phyloP scores from a whole-genome alignment of 2,797 vertebrate species.

The Acanthopagrus latus region DNA sequence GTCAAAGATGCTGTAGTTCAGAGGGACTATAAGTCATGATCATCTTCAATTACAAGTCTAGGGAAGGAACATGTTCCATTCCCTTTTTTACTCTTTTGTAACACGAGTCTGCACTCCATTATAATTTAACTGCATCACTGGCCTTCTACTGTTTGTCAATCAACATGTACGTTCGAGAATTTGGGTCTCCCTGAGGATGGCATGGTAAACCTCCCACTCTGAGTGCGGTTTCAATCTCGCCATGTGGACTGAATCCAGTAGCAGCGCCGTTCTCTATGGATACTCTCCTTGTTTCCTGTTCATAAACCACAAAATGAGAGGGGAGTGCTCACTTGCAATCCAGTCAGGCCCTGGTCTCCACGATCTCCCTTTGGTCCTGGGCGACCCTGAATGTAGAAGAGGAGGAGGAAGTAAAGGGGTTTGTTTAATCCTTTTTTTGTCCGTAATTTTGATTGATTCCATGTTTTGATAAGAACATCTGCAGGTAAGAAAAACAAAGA shows the following conservation, averaged over 20 bases:
- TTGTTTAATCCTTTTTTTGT: constrained; percentile 42
- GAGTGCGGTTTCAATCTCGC: constrained; percentile 77
- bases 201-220: constrained; percentile 76
- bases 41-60: constrained; percentile 54
- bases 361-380: constrained; percentile 95
- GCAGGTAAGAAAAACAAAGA: constrained; percentile 60
- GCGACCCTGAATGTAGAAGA: constrained; percentile 88
- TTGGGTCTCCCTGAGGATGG: constrained; percentile 71
- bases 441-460: constrained; percentile 57
- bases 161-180: constrained; percentile 58
- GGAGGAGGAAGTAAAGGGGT: constrained; percentile 28
- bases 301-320: constrained; percentile 74
- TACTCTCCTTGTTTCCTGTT: constrained; percentile 73
- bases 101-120: constrained; percentile 61
- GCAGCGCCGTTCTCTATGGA: constrained; percentile 61
- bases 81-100: constrained; percentile 59
- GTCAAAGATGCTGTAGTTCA: constrained; percentile 38
- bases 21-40: constrained; percentile 25
- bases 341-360: constrained; percentile 92
- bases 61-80: constrained; percentile 68
- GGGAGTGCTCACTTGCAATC: constrained; percentile 89
- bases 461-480: constrained; percentile 64
- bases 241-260: constrained; percentile 72
- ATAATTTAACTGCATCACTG: constrained; percentile 70
- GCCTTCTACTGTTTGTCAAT: constrained; percentile 76